Evolutionary conservation across 2,797 vertebrate species (phyloP).

Genomic region (Denticeps clupeoides): DNA sequence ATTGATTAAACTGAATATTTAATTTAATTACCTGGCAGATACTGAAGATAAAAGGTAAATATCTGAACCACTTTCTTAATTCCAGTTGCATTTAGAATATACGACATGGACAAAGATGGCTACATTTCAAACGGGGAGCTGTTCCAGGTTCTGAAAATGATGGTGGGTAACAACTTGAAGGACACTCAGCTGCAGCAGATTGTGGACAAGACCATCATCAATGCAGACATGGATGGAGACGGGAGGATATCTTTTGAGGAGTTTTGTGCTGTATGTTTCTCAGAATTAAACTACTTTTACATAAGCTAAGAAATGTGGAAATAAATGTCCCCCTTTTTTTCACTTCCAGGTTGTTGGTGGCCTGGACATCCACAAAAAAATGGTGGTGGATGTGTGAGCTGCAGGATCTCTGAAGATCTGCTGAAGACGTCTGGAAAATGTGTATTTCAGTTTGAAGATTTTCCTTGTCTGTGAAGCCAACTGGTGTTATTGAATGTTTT

Average conservation of each 20-base stretch:
- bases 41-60: too few species aligned
- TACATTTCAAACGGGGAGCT: slow-evolving; percentile 99
- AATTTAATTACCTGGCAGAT: too few species aligned
- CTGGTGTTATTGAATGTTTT: slow-evolving; percentile 87
- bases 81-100: slow-evolving; percentile 92
- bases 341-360: slow-evolving; percentile 84
- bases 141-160: slow-evolving; percentile 99
- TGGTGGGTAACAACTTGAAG: slow-evolving; percentile 98
- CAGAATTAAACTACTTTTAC: too few species aligned
- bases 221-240: slow-evolving; percentile 96
- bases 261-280: slow-evolving; percentile 89
- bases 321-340: not conserved
- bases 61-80: slow-evolving; percentile 3
- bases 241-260: slow-evolving; percentile 99
- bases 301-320: not conserved
- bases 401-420: slow-evolving; percentile 85
- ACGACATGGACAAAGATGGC: slow-evolving; percentile 97
- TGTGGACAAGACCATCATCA: slow-evolving; percentile 79
- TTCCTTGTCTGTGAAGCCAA: slow-evolving; percentile 92
- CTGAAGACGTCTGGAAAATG: slow-evolving; percentile 91
- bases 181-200: slow-evolving; percentile 99
- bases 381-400: slow-evolving; percentile 99
- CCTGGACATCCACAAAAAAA: slow-evolving; percentile 99
- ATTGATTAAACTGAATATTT: too few species aligned
- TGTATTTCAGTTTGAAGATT: slow-evolving; percentile 98